Evolutionary conservation across 2,797 vertebrate genomes (phyloP).

Genomic region (Nannoperca australis): DNA sequence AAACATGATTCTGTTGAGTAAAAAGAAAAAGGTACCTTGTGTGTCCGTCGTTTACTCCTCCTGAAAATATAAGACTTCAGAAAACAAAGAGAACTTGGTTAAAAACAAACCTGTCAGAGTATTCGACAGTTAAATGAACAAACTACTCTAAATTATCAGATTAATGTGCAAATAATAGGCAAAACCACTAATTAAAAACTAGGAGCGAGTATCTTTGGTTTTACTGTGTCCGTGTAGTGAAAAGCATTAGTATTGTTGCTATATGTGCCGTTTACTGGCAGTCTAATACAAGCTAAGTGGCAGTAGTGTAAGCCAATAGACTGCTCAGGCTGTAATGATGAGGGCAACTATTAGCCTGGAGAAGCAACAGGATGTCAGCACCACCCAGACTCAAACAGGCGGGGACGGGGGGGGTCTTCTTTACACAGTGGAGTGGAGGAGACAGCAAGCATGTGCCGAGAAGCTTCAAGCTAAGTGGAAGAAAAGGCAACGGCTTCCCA

Average conservation of each 20-base stretch:
- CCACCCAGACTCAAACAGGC: neutral
- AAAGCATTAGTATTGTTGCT: neutral
- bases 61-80: conserved; percentile 72
- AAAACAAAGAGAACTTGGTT: conserved; percentile 42
- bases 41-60: conserved; percentile 66
- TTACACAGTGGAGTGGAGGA: too few species aligned
- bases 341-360: too few species aligned
- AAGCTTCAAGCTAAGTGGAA: neutral
- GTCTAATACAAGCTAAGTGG: neutral
- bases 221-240: neutral
- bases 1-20: neutral
- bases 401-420: too few species aligned
- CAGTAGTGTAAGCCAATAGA: too few species aligned
- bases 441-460: too few species aligned
- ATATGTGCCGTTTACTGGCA: neutral
- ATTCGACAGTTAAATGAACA: neutral
- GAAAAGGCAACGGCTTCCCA: neutral
- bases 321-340: too few species aligned
- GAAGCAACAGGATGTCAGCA: neutral
- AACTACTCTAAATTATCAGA: neutral
- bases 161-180: neutral
- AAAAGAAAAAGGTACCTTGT: conserved; percentile 58
- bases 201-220: neutral
- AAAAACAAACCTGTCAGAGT: conserved; percentile 13
- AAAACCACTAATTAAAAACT: neutral